Evolutionary conservation across 2,113 vertebrate species (phyloP), one percentile per base, ranked within the genome.

Genomic region (Chaetops frenatus): DNA sequence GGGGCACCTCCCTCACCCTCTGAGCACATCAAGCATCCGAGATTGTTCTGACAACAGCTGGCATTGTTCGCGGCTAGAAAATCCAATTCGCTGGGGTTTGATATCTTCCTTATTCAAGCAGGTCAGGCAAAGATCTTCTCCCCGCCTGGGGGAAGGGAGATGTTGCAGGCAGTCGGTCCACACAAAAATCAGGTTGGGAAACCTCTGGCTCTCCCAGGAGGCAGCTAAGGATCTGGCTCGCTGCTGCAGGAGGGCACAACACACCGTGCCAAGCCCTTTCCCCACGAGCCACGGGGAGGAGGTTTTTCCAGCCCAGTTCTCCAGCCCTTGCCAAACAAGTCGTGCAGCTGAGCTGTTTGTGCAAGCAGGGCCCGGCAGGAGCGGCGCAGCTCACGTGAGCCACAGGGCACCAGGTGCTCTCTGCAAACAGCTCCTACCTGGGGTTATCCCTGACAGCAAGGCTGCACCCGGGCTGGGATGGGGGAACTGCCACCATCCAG

Each of bases 291-390:
- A 12, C 0, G 0, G 56, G 87, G 70, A 86, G 70, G 45, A 90
- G 60, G 53, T 24, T 90, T 88, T 82, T 51, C 61, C 81, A 53
- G 74, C 36, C 25, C 13, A 53, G 36, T 56, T 94, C 79, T 78
- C 50, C 78, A 72, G 69, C n/a, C 88, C 93, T 96, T 40, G 92
- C 77, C 88, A 94, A 95, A 95, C 93, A 60, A 95, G 94, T 94
- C 16, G 2, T 66, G 86, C 70, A 62, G 86, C 74, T 16, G 69
- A 69, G 71, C 62, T 88, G 86, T 84, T 94, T 92, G 88, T 81
- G 81, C 44, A 90, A 25, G 27, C 15, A 1, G 44, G 58, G 35
- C 36, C 82, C 0, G 19, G 53, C 9, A 0, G 62, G 44, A 87
- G 81, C 8, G 5, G 89, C 25, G 9, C 8, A 7, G 80, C 81